Percentiles rank a stretch among this genome's conserved stretches.
Conservation (phyloP, 2,888 invertebrate genomes). For the Electrophaes corylata region DNA sequence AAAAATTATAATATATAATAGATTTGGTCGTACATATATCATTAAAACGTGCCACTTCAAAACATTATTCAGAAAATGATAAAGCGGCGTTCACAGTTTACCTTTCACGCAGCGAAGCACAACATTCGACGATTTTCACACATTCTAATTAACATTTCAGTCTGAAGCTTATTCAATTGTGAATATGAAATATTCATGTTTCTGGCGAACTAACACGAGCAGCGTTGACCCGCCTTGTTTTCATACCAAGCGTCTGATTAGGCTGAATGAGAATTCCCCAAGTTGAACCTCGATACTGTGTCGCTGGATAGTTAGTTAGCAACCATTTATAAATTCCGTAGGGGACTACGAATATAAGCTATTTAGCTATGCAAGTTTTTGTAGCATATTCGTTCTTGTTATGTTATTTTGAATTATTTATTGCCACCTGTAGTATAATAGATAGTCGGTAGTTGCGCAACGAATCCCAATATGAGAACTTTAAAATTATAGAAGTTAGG, state of each 20-base stretch:
- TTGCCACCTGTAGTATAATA: too few relatives aligned
- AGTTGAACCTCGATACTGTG: background rate
- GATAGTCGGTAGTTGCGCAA: too few relatives aligned
- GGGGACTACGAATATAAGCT: background rate
- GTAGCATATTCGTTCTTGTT: too few relatives aligned
- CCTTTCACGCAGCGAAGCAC: background rate
- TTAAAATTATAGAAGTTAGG: too few relatives aligned
- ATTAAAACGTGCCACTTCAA: too few relatives aligned
- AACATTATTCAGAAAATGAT: background rate
- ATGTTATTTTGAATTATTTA: too few relatives aligned
- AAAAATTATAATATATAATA: background rate
- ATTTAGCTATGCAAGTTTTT: background rate
- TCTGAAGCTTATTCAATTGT: conserved; percentile 29
- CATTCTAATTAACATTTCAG: conserved; percentile 19
- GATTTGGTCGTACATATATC: background rate
- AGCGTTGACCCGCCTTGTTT: background rate
- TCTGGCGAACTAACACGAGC: conserved; percentile 1
- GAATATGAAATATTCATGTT: conserved; percentile 19
- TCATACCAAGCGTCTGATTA: background rate
- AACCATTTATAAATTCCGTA: background rate
- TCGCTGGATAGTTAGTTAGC: background rate
- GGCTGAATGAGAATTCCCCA: background rate
- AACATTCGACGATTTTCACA: conserved; percentile 9
- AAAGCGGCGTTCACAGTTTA: background rate
- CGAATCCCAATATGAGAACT: too few relatives aligned